Base-by-base conservation (phyloP, 2,888 invertebrate genomes). In the Argyresthia albistria region DNA sequence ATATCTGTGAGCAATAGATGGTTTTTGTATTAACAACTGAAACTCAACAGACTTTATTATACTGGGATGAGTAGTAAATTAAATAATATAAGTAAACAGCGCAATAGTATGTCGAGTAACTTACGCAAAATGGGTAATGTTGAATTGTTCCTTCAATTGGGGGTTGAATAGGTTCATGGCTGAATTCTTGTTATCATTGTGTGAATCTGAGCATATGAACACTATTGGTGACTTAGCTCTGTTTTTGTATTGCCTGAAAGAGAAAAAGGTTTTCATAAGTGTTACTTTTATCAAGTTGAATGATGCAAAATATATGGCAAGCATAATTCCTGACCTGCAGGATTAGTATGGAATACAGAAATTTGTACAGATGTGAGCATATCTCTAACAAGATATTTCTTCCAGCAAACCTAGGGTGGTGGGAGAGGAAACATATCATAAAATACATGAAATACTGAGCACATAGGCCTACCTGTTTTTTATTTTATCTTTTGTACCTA, bases 121-220 rank as follows among this genome's bases (percentile, higher is more conserved):
- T 83, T 79, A 93, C 93, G 86, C 89, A 55, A 95, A 92, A 58
- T 91, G 90, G 46, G 89, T 76, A 50, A 96, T 92, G 25, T 83
- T 75, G 60, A 91, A 90, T 63, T 91, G 90, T 51, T 90, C 82
- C 65, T 90, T 89, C 4, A 92, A 66, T 57, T 76, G 80, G 57
- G 91, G 88, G 50, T 93, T 89, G 69, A 95, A 95, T 46, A 95
- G 76, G 57, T 89, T 89, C 53, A 86, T 80, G 51, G 88, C 80
- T 16, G 90, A 86, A 67, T 91, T 91, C 53, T 90, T 82, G 46
- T 74, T 80, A 50, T 89, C 91, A 55, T 88, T 90, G 62, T 90
- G 90, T 12, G 89, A 82, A 66, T 94, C 93, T n/a, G 93, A 91
- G 60, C 91, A 92, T 60, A 94, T 88, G 62, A 94, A 94, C 9